Evolutionary conservation across 1,140 invertebrate genomes (phyloP), one percentile per base, ranked within the genome.

Genomic region (Formica selysi): DNA sequence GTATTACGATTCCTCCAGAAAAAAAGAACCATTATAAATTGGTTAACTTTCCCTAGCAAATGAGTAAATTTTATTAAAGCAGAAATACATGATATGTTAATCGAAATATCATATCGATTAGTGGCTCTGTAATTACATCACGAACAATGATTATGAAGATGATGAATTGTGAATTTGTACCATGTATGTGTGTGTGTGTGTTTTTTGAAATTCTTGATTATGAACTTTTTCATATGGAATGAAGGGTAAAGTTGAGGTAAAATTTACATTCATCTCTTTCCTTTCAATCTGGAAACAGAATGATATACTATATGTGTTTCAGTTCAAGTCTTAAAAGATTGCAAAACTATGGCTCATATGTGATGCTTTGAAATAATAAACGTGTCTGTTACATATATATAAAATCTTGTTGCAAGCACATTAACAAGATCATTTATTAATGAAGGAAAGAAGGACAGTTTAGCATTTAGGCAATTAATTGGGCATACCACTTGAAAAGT

Each of bases 281-380:
- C 67, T 81, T 62, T 32, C 57, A 26, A 84, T 67, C 70, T 85
- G 86, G 62, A 86, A 71, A 67, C 48, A 62, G 16, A 84, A 87
- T 73, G 54, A 76, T 57, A 74, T 59, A n/a, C 36, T 90, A 89
- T 83, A 84, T 44, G 86, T 88, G 87, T 64, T 85, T 86, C 36
- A 80, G 61, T 87, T 88, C 73, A 88, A 87, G 62, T 89, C 83
- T 87, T 91, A 88, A 88, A 76, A 85, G 73, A 88, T 88, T 84
- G 78, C 86, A 85, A 29, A 86, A 79, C 32, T 79, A 87, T 76
- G 65, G 78, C 70, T 71, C 80, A 86, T 87, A 87, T 92, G 76
- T 89, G 90, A 91, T 91, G 90, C 90, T 93, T 91, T 91, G 90
- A 90, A 88, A 92, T 36, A 94, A 94, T 94, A 95, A 93, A 95